Evolutionary conservation across 92 coral and sea anemone species (phyloP), one percentile per base, ranked within the genome.

Genomic region (Isaurus tuberculatus): DNA sequence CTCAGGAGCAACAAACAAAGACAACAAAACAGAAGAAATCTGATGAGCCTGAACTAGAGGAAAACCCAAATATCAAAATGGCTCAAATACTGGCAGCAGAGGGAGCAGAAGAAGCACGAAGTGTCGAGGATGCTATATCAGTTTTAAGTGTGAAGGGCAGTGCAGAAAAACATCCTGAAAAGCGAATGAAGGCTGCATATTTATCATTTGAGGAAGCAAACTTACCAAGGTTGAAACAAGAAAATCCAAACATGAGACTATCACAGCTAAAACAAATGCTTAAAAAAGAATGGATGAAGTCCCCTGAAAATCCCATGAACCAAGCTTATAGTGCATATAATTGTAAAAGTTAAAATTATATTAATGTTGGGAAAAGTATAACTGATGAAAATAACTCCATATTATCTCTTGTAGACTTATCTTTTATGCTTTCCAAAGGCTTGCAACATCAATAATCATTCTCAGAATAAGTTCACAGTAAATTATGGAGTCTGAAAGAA

Each of bases 181-280:
- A 86, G 68, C 90, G 99, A 83, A 69, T 96, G 91, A 96, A 90
- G 80, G 99, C 99, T 19, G 98, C 98, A 9, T 96, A 88, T 80
- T 86, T 80, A 25, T 88, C 90, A 2, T 96, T 89, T 87, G 99
- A 96, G 65, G 96, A 92, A 75, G 89, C 88, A 37, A 91, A 94
- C 85, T 84, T 96, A 5, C 99, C 98, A 10, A 77, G 69, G 58
- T 82, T 94, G 31, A 96, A 94, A 85, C 85, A 88, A 43, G 98
- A 96, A 68, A 94, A 96, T 49, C 97, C 98, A 26, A 96, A 95
- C 72, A 80, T 95, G 88, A 85, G 98, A 60, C 75, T 95, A 71
- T 95, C 98, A 32, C 98, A 95, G 74, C 73, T 95, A n/a, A 95
- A 95, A 78, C 98, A 95, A 82, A 79, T 95, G 63, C 94, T 95